Percentiles rank a stretch among this genome's conserved stretches.
Conservation (phyloP, 2,113 vertebrate genomes). For the human (Homo sapiens) region DNA sequence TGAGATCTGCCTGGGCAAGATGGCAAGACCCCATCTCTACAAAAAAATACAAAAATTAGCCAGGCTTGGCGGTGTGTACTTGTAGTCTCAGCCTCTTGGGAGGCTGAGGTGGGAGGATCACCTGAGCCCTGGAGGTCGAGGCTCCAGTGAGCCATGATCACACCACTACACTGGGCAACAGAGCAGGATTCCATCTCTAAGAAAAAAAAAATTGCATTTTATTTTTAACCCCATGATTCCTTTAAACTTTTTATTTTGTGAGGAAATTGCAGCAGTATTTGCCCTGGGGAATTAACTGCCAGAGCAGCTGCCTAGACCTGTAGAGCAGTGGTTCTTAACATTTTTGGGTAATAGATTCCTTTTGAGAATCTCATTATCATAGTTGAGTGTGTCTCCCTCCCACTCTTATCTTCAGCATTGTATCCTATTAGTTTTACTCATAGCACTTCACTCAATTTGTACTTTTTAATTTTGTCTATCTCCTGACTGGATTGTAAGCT, state of each 20-base stretch:
- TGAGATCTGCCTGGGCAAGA: too few species aligned
- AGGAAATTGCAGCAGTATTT: conserved; percentile 17
- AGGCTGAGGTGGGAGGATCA: too few species aligned
- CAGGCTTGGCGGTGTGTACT: too few species aligned
- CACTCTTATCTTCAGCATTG: background rate
- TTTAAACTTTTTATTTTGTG: background rate
- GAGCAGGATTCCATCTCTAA: too few species aligned
- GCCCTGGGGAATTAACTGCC: background rate
- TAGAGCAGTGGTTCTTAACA: background rate
- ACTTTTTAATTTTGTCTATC: conserved; percentile 1
- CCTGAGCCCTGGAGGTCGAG: too few species aligned
- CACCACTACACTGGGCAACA: too few species aligned
- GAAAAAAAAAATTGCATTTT: background rate
- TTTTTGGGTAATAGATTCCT: background rate
- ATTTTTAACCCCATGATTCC: background rate
- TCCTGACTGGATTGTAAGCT: background rate
- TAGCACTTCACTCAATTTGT: background rate
- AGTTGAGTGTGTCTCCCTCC: background rate
- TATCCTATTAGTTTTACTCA: conserved; percentile 9
- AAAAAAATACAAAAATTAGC: too few species aligned
- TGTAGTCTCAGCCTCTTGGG: too few species aligned
- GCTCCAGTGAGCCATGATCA: too few species aligned
- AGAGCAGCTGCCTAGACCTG: background rate
- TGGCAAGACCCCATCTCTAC: too few species aligned
- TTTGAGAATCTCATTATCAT: background rate